Conservation (phyloP, 1,140 invertebrate genomes). For the Drosophila truncata region DNA sequence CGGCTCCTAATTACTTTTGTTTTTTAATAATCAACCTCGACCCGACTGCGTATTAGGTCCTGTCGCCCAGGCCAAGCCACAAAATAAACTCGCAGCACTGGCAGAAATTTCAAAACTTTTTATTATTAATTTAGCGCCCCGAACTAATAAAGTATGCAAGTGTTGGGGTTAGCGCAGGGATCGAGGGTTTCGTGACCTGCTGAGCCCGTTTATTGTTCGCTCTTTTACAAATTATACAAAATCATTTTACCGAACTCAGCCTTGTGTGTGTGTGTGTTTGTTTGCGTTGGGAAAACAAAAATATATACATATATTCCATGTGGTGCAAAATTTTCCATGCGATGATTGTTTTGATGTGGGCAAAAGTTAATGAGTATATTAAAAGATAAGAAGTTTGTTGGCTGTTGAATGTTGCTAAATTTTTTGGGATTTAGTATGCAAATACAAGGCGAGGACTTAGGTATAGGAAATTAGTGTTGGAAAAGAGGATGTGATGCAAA, state of each 20-base stretch:
- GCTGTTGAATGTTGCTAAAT: conserved; percentile 35
- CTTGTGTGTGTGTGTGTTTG: conserved; percentile 13
- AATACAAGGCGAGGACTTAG: conserved; percentile 1
- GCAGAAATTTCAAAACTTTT: conserved; percentile 62
- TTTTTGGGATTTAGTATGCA: conserved; percentile 25
- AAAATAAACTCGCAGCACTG: conserved; percentile 59
- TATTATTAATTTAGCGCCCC: conserved; percentile 77
- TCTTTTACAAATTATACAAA: conserved; percentile 59
- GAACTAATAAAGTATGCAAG: conserved; percentile 75
- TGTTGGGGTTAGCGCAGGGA: neutral
- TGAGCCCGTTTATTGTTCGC: conserved; percentile 52
- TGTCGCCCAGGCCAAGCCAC: conserved; percentile 15
- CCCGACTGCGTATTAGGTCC: conserved; percentile 49
- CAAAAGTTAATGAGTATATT: conserved; percentile 61
- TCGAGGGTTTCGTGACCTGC: conserved; percentile 32
- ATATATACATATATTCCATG: conserved; percentile 4
- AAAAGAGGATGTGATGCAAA: neutral
- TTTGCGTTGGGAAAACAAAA: conserved; percentile 44
- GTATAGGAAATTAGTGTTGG: neutral
- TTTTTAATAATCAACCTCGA: conserved; percentile 80
- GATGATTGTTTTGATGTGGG: conserved; percentile 59
- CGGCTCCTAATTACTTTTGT: conserved; percentile 76
- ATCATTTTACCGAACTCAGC: conserved; percentile 71
- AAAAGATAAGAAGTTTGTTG: conserved; percentile 39
- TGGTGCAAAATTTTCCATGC: conserved; percentile 25